These are phyloP conservation scores for Drosophila serrata DNA, from an alignment of 1,140 invertebrate species.

Conservation along the genomic window DNA sequence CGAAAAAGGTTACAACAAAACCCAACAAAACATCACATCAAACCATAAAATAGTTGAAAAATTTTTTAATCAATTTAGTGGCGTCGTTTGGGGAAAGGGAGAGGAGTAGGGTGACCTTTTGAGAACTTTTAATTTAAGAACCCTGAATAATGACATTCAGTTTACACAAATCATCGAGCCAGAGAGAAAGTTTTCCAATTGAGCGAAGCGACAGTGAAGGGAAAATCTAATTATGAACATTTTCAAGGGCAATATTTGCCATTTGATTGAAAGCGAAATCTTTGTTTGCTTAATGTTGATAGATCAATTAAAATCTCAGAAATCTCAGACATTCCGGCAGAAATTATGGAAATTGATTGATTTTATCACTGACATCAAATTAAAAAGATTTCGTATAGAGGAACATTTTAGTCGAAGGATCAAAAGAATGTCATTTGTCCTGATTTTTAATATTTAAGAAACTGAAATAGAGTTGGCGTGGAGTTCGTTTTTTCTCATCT, in stretches of 20 bases:
- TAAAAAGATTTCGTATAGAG: background rate
- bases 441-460: too few species aligned
- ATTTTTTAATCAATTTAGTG: constrained; percentile 51
- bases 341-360: too few species aligned
- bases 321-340: too few species aligned
- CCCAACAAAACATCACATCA: constrained; percentile 4
- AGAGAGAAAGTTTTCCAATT: constrained; percentile 28
- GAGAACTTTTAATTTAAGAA: constrained; percentile 20
- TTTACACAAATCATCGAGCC: constrained; percentile 24
- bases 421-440: too few species aligned
- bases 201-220: constrained; percentile 7
- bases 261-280: constrained; percentile 1
- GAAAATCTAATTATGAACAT: constrained; percentile 44
- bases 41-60: constrained; percentile 43
- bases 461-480: too few species aligned
- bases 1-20: constrained; percentile 33
- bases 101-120: constrained; percentile 15
- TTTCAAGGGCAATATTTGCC: constrained; percentile 8
- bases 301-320: background rate
- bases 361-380: background rate
- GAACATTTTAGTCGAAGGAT: too few species aligned
- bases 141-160: constrained; percentile 5
- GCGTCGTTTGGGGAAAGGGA: background rate
- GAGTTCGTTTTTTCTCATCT: too few species aligned
- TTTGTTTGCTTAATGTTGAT: constrained; percentile 9